Percentiles rank a stretch among this genome's conserved stretches.
phyloP scores from a whole-genome alignment of 2,888 invertebrate genomes.

The Dermolepida albohirtum region DNA sequence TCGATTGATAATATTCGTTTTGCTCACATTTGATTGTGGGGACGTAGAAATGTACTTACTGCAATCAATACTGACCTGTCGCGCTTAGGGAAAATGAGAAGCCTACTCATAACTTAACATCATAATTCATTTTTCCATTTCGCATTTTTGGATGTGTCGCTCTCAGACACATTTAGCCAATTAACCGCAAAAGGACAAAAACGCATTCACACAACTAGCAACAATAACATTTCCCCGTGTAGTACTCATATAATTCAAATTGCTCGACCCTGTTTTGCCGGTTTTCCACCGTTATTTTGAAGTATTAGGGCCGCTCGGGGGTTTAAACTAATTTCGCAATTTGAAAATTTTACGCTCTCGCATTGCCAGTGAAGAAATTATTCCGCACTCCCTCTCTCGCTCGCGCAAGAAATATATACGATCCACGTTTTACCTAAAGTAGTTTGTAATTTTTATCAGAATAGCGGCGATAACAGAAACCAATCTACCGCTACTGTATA shows the following conservation, averaged over 20 bases:
- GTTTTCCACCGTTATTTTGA: conserved; percentile 11
- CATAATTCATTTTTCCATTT: too few species aligned
- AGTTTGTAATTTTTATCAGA: conserved; percentile 36
- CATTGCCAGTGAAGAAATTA: conserved; percentile 8
- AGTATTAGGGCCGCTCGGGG: conserved; percentile 29
- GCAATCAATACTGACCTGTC: too few species aligned
- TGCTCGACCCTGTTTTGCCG: conserved; percentile 18
- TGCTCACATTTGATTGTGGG: too few species aligned
- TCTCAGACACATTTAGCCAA: too few species aligned
- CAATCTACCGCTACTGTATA: conserved; percentile 15
- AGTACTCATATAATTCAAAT: conserved; percentile 17
- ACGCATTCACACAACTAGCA: too few species aligned
- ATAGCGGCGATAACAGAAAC: conserved; percentile 24
- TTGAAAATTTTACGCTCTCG: conserved; percentile 32
- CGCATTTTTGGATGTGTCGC: too few species aligned
- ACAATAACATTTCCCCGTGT: too few species aligned
- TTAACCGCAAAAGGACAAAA: too few species aligned
- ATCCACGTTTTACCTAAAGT: conserved; percentile 13
- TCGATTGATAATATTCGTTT: too few species aligned
- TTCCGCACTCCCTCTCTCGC: not conserved
- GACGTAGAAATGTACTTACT: too few species aligned
- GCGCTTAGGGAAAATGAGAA: too few species aligned
- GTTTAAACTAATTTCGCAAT: conserved; percentile 33
- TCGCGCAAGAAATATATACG: conserved; percentile 16
- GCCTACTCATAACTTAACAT: too few species aligned